Percentiles rank a stretch among this genome's conserved stretches.
These are phyloP conservation scores for Nymphicus hollandicus DNA, from an alignment of 2,113 vertebrate genomes.

Conservation along the genomic window DNA sequence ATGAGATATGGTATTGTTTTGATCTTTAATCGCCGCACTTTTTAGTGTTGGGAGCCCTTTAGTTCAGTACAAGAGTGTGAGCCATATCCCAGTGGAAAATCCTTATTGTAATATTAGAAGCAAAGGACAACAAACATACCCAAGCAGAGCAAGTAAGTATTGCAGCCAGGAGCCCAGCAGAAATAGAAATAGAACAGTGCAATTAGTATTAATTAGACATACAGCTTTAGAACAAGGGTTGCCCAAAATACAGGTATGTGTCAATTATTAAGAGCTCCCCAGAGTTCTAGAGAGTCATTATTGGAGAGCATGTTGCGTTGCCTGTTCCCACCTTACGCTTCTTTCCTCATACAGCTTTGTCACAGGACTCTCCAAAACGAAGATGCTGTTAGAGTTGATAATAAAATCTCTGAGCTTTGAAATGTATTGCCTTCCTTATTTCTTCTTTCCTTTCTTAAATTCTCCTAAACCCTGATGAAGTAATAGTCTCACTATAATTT, in stretches of 20 bases:
- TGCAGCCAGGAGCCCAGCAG: neutral
- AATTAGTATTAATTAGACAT: neutral
- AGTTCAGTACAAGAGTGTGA: neutral
- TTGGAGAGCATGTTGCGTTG: rapidly evolving
- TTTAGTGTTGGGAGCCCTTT: neutral
- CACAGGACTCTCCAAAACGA: neutral
- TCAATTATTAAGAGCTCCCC: neutral
- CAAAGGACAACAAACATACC: neutral
- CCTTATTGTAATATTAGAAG: neutral
- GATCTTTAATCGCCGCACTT: neutral
- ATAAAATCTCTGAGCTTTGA: neutral
- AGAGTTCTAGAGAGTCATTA: neutral
- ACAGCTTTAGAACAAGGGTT: neutral
- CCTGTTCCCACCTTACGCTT: neutral
- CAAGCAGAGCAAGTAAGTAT: neutral
- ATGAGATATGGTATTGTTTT: neutral
- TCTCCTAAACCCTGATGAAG: neutral
- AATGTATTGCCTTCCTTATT: neutral
- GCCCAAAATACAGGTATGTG: neutral
- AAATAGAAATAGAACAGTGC: neutral
- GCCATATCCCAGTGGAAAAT: neutral
- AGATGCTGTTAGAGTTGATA: neutral
- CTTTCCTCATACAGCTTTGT: neutral
- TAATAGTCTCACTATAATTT: neutral
- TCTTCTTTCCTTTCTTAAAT: neutral